These are phyloP conservation scores for Ophion ventricosus DNA, from an alignment of 2,888 invertebrate species.

Conservation along the genomic window DNA sequence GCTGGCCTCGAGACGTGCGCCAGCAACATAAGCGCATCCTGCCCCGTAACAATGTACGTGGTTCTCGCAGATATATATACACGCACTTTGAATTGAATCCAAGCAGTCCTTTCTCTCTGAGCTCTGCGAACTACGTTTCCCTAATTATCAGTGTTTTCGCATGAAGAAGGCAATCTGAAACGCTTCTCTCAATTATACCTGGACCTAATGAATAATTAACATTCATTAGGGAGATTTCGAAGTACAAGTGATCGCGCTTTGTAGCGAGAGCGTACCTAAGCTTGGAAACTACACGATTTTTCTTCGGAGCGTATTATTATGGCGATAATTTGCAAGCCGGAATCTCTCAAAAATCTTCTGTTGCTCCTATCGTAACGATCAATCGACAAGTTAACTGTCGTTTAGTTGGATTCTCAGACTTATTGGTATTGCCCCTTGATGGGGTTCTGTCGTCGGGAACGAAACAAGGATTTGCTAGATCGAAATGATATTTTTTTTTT, in stretches of 20 bases:
- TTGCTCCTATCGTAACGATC: neutral
- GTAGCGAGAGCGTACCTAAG: neutral
- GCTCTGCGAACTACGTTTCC: neutral
- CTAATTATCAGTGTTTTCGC: conserved; percentile 35
- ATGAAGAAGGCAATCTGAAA: neutral
- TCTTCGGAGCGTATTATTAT: neutral
- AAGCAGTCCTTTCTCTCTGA: conserved; percentile 17
- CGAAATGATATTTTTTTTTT: too few relatives aligned
- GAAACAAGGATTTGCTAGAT: too few relatives aligned
- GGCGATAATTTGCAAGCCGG: neutral
- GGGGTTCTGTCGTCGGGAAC: too few relatives aligned
- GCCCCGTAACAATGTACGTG: conserved; percentile 16
- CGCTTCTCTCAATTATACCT: conserved; percentile 13
- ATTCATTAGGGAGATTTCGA: conserved; percentile 13
- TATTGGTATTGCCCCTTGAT: too few relatives aligned
- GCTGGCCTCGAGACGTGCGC: conserved; percentile 43
- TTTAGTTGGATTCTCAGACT: neutral
- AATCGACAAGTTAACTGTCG: neutral
- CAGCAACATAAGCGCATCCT: conserved; percentile 22
- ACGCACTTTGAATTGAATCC: conserved; percentile 39
- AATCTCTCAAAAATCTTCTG: neutral
- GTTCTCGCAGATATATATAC: conserved; percentile 17
- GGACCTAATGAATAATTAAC: conserved; percentile 20
- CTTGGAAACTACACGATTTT: neutral
- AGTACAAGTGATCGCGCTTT: neutral